phyloP scores from a whole-genome alignment of 2,888 invertebrate genomes.

The Rhingia campestris region DNA sequence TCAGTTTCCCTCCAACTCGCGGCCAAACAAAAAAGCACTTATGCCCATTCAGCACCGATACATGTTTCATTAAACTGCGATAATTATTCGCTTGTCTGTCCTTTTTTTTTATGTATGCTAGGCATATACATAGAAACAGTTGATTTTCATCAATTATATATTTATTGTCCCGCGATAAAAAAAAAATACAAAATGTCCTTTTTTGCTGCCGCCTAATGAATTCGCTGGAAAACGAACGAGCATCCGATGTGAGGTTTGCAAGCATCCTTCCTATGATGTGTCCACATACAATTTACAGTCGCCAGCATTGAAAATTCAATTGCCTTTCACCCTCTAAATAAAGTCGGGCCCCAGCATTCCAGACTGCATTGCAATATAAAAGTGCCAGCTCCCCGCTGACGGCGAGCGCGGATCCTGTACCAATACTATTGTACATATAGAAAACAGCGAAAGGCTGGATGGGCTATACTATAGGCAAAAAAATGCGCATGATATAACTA shows the following conservation, averaged over 20 bases:
- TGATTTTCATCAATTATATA: constrained; percentile 37
- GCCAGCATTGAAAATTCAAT: not conserved
- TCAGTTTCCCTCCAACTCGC: no score
- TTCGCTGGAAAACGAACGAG: not conserved
- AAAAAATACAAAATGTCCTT: not conserved
- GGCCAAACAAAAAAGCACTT: no score
- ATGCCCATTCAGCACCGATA: no score
- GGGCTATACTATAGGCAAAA: not conserved
- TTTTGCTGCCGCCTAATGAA: not conserved
- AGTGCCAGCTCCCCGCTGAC: not conserved
- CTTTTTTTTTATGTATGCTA: not conserved
- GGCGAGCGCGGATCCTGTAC: not conserved
- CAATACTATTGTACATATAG: not conserved
- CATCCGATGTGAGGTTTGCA: not conserved
- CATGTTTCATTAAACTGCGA: no score
- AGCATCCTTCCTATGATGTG: constrained; percentile 2
- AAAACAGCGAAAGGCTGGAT: not conserved
- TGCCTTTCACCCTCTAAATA: not conserved
- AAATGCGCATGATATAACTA: not conserved
- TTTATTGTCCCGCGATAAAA: constrained; percentile 25
- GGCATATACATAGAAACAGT: not conserved
- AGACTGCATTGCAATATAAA: not conserved
- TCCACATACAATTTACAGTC: not conserved
- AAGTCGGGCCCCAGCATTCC: not conserved
- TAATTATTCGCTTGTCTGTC: not conserved